Conservation (phyloP, 2,888 invertebrate species). For the Frankliniella fusca region DNA sequence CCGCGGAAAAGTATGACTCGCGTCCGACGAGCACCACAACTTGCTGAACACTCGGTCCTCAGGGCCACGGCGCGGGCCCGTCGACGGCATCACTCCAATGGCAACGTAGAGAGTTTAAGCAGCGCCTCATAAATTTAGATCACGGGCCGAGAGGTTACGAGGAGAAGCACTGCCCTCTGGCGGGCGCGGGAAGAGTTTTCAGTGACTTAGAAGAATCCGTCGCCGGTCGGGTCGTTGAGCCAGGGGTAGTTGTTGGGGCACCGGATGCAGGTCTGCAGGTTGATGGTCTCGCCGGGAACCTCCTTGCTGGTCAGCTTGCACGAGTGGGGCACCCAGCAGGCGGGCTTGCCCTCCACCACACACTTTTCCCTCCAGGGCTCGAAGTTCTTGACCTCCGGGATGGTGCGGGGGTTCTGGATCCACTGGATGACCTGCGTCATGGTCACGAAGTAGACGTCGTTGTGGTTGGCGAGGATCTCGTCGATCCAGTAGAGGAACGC, state of each 20-base stretch:
- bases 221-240: slow-evolving; percentile 87
- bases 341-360: slow-evolving; percentile 73
- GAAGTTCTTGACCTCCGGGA: slow-evolving; percentile 82
- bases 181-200: too few species aligned
- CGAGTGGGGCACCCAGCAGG: slow-evolving; percentile 84
- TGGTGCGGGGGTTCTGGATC: slow-evolving; percentile 86
- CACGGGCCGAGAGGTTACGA: slow-evolving; percentile 4
- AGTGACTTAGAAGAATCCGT: slow-evolving; percentile 77
- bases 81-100: not conserved
- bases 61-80: too few species aligned
- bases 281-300: slow-evolving; percentile 89
- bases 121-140: not conserved
- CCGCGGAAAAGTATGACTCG: too few species aligned
- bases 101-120: not conserved
- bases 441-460: slow-evolving; percentile 89
- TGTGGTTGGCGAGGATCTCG: slow-evolving; percentile 76
- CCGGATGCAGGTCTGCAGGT: slow-evolving; percentile 86
- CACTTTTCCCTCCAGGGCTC: slow-evolving; percentile 95
- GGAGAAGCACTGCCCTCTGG: slow-evolving; percentile 31
- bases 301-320: slow-evolving; percentile 90
- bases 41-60: too few species aligned
- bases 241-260: slow-evolving; percentile 94
- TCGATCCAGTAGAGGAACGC: slow-evolving; percentile 93
- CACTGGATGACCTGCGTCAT: slow-evolving; percentile 96
- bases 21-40: too few species aligned